These are phyloP conservation scores for Phocoena sinus DNA, from an alignment of 2,113 vertebrate species.

Conservation along the genomic window DNA sequence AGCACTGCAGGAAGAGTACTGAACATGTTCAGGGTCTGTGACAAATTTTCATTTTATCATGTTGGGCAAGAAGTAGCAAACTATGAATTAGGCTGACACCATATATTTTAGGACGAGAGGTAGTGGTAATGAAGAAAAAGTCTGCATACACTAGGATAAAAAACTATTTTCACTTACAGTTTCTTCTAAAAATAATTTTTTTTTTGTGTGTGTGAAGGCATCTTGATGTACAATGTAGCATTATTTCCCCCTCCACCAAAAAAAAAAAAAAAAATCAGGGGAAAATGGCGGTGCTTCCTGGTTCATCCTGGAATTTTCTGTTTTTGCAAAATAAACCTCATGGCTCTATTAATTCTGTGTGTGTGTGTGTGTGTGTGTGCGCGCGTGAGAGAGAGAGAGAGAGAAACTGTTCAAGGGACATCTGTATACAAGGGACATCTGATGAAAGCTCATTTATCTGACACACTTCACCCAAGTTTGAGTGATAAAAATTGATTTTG, in stretches of 20 bases:
- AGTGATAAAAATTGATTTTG: neutral
- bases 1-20: neutral
- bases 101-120: slow-evolving; percentile 6
- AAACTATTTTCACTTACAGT: neutral
- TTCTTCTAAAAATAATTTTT: slow-evolving; percentile 2
- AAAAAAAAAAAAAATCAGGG: neutral
- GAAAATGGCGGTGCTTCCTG: neutral
- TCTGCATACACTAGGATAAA: neutral
- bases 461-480: neutral
- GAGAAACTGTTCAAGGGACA: neutral
- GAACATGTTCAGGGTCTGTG: neutral
- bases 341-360: neutral
- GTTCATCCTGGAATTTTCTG: neutral
- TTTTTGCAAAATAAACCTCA: neutral
- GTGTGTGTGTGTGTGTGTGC: neutral
- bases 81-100: neutral
- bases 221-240: neutral
- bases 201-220: neutral
- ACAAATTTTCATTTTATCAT: neutral
- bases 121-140: neutral
- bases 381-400: neutral
- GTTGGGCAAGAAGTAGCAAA: neutral
- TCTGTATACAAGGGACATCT: neutral
- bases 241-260: neutral
- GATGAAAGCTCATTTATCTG: neutral